These are phyloP conservation scores for Melanogrammus aeglefinus DNA, from an alignment of 2,797 vertebrate species.

Conservation along the genomic window DNA sequence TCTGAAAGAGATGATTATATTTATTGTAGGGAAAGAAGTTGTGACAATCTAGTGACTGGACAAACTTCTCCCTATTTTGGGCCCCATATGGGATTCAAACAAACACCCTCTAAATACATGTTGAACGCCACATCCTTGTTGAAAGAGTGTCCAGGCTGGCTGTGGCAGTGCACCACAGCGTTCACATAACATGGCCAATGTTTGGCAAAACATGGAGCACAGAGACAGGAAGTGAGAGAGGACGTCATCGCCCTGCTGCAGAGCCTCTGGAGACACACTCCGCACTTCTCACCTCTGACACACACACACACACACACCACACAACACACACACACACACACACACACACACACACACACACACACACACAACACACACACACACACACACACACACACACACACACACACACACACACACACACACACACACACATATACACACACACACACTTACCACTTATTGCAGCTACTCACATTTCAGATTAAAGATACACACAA, in stretches of 20 bases:
- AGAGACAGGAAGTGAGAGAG: slow-evolving; percentile 39
- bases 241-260: slow-evolving; percentile 35
- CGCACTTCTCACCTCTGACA: slow-evolving; percentile 24
- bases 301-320: slow-evolving; percentile 14
- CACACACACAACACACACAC: slow-evolving; percentile 2
- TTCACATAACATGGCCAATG: slow-evolving; percentile 52
- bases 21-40: background rate
- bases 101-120: no score
- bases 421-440: no score
- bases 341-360: background rate
- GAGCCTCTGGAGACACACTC: slow-evolving; percentile 16
- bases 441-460: no score
- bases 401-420: no score
- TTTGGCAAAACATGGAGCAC: slow-evolving; percentile 46
- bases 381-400: background rate
- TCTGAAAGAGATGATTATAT: background rate
- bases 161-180: background rate
- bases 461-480: background rate
- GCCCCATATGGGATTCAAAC: no score
- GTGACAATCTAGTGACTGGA: no score
- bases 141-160: no score
- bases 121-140: no score
- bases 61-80: no score
- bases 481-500: slow-evolving; percentile 11
- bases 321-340: background rate